A percentile compares a stretch with the other conserved stretches of the same genome.
phyloP scores from a whole-genome alignment of 2,888 invertebrate species.

The Graphium colonna region DNA sequence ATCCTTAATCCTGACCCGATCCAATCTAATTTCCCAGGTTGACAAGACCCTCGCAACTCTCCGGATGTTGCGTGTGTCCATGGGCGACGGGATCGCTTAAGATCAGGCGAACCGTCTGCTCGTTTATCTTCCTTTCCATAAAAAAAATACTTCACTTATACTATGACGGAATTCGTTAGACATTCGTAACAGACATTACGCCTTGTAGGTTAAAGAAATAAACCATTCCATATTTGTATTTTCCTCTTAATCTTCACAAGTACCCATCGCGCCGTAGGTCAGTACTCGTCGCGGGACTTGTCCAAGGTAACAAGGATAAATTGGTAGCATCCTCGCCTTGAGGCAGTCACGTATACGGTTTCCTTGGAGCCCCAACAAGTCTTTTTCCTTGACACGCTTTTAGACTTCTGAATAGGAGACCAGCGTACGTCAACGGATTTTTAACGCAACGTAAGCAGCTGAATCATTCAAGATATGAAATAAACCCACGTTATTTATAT shows the following conservation, averaged over 20 bases:
- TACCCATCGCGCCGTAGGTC: background rate
- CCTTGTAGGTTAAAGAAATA: slow-evolving; percentile 12
- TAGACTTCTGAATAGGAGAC: background rate
- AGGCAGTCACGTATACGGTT: slow-evolving; percentile 30
- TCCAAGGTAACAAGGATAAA: slow-evolving; percentile 37
- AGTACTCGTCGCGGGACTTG: background rate
- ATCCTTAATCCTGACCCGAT: too few relatives aligned
- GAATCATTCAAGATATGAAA: too few relatives aligned
- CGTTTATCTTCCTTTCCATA: too few relatives aligned
- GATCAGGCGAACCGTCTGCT: too few relatives aligned
- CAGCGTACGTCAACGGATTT: background rate
- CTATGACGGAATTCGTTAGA: too few relatives aligned
- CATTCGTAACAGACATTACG: background rate
- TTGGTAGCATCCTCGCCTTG: slow-evolving; percentile 28
- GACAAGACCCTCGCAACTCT: too few relatives aligned
- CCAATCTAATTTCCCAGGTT: too few relatives aligned
- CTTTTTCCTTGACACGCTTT: slow-evolving; percentile 23
- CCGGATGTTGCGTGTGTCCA: too few relatives aligned
- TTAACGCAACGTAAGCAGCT: too few relatives aligned
- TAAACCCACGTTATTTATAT: too few relatives aligned
- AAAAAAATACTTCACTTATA: too few relatives aligned
- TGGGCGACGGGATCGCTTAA: too few relatives aligned
- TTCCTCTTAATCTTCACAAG: background rate
- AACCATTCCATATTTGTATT: background rate
- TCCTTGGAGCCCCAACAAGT: slow-evolving; percentile 7